These are phyloP conservation scores for Nylanderia fulva DNA, from an alignment of 1,140 invertebrate genomes.

Conservation along the genomic window DNA sequence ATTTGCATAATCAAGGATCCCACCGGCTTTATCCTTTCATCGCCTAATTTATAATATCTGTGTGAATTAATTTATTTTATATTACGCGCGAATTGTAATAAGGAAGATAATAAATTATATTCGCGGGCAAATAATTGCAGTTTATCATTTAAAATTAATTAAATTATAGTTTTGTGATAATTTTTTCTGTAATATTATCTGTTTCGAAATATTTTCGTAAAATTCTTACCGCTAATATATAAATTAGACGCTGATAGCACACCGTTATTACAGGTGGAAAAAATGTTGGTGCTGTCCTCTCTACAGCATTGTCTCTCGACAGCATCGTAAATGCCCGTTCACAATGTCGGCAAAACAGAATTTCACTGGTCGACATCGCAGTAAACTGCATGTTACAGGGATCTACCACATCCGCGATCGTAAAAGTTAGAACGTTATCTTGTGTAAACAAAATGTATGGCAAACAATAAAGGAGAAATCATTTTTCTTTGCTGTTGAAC, in stretches of 20 bases:
- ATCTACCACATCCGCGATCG: conserved; percentile 54
- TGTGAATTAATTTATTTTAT: conserved; percentile 1
- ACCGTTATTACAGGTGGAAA: not conserved
- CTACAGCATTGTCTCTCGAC: conserved; percentile 40
- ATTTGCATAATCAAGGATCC: conserved; percentile 10
- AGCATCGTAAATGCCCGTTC: not conserved
- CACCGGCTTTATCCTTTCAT: not conserved
- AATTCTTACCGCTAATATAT: too few species aligned
- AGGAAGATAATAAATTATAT: not conserved
- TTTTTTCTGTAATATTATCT: not conserved
- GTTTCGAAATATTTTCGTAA: not conserved
- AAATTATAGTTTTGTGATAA: not conserved
- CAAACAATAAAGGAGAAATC: conserved; percentile 28
- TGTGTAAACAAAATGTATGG: not conserved
- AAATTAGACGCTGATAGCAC: too few species aligned
- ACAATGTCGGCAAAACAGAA: conserved; percentile 66
- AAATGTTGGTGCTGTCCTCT: conserved; percentile 78
- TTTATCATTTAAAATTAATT: not conserved
- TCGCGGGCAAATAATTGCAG: not conserved
- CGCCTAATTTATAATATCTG: not conserved
- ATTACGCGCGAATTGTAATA: not conserved
- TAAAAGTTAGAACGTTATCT: conserved; percentile 33
- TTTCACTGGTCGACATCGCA: conserved; percentile 57
- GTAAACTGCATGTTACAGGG: conserved; percentile 11
- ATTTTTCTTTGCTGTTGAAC: not conserved